Evolutionary conservation across 2,797 vertebrate genomes (phyloP), one percentile per base, ranked within the genome.

Genomic region (Sebastiscus tertius): DNA sequence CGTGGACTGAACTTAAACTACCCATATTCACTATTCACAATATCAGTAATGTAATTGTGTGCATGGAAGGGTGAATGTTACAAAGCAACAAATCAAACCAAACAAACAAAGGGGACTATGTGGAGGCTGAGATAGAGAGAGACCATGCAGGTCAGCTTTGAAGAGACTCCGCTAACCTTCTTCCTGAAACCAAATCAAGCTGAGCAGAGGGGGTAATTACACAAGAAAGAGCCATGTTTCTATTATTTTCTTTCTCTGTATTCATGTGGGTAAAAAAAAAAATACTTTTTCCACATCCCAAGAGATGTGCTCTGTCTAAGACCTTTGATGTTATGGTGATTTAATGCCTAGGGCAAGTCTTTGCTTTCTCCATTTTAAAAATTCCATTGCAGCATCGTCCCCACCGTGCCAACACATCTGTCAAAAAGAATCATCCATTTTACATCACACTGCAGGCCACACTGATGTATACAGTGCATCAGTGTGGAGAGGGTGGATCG

Each of bases 321-420:
- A 75, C 13, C 26, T 77, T 78, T 82, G 31, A 75, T 72, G 55
- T 49, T 14, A 29, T 39, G 14, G 29, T 8, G 27, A 65, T 77
- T 55, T 59, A 52, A 46, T 68, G 56, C 36, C 31, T 26, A 12
- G 3, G 46, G 36, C 65, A 52, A 60, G 3, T 62, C 14, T 46
- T 77, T 39, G 20, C 70, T 55, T 14, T 70, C 12, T 20, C 10
- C 2, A 4, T 22, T 22, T 65, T 52, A n/a, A 4, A 29, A 70
- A 62, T 60, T 75, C 2, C 46, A 54, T 52, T 24, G 8, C 24
- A 49, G 14, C 24, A 29, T 70, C 12, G 0, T 72, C 46, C 10
- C 24, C 33, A 16, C 14, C 9, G 20, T 66, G 10, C 26, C 46
- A 58, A 56, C 20, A 49, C 8, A 46, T 67, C 54, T 33, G 16